Base-by-base conservation (phyloP, 1,140 invertebrate species). In the Calephelis nemesis region DNA sequence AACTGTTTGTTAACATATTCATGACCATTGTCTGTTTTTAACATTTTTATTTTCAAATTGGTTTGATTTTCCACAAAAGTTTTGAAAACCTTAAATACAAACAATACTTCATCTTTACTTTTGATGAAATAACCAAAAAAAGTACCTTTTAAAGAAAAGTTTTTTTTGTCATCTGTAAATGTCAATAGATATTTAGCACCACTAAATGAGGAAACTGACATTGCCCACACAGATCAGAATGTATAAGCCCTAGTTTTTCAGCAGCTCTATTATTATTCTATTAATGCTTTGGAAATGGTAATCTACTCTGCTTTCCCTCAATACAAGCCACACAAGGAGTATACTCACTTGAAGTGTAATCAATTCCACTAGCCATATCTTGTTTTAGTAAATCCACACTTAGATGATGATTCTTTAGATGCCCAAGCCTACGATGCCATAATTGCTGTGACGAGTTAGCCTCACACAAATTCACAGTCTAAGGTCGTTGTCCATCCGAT, bases 301-400 rank as follows among this genome's bases (percentile, higher is more conserved):
- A 11, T 58, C 50, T 66, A 47, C 30, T 66, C 45, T 66, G 50
- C 39, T 66, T 66, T 5, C 48, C 48, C 12, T 50, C 48, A n/a
- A 50, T n/a, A 50, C 48, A 50, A n/a, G 48, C 10, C n/a, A 69
- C 48, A 54, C 67, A 69, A 10, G 48, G 49, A 54, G 2, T 73
- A 65, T 69, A 49, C 19, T 65, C 54, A 70, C 45, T 68, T 42
- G 54, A 9, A 73, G 11, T 47, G 47, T 68, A 75, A 67, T 73
- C 7, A 73, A 72, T 75, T 67, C 67, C 71, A 70, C 19, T 67
- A 62, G 65, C 68, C 66, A 75, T 71, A 75, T 68, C 71, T 74
- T 68, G 45, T 66, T 74, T 69, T n/a, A 78, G 71, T 50, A 50
- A 50, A 15, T 50, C 49, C 49, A 50, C 15, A 15, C 49, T 50